phyloP scores from a whole-genome alignment of 2,888 invertebrate genomes.

The Lithophane semibrunnea region DNA sequence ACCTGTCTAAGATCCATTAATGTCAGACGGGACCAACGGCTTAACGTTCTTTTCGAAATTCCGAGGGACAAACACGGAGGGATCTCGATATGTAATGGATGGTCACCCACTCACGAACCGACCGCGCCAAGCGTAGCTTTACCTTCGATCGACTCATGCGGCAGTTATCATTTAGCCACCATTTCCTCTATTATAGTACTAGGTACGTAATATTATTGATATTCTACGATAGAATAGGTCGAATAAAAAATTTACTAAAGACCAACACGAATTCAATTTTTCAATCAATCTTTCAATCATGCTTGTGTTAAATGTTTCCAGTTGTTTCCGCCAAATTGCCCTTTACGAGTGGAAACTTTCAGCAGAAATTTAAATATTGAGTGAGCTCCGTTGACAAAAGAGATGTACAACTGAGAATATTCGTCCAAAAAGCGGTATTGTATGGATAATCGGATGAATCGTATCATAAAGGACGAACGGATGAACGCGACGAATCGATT shows the following conservation, averaged over 20 bases:
- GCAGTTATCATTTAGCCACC: no score
- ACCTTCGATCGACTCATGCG: not conserved
- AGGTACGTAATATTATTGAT: not conserved
- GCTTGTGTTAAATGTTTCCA: not conserved
- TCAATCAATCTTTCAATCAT: not conserved
- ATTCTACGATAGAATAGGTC: no score
- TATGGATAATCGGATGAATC: not conserved
- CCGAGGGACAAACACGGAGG: not conserved
- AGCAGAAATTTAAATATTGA: not conserved
- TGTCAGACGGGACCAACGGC: not conserved
- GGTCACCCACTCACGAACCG: not conserved
- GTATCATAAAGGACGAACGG: not conserved
- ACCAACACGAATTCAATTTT: not conserved
- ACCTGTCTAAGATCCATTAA: no score
- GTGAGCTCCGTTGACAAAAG: not conserved
- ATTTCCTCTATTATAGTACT: no score
- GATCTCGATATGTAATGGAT: not conserved
- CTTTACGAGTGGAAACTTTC: not conserved
- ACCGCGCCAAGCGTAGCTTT: no score
- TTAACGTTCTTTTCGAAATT: not conserved
- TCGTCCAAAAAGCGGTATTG: not conserved
- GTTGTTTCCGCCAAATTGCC: not conserved
- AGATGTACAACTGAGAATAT: not conserved
- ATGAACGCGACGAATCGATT: conserved; percentile 19
- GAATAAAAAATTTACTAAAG: no score